Percentiles rank a stretch among this genome's conserved stretches.
These are phyloP conservation scores for Avahi laniger DNA, from an alignment of 2,797 vertebrate species.

Conservation along the genomic window DNA sequence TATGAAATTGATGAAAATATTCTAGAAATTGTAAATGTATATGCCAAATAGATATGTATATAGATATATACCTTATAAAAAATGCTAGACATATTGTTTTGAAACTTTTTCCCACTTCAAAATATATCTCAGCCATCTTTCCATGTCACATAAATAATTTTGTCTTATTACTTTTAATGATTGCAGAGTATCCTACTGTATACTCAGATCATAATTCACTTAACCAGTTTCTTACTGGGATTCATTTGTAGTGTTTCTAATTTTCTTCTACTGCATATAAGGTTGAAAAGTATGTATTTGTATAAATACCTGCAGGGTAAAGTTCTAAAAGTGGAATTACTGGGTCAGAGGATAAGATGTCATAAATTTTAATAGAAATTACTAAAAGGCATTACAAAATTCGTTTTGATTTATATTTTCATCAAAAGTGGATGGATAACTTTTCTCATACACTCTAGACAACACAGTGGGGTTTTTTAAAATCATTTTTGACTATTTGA, in stretches of 20 bases:
- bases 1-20: not conserved
- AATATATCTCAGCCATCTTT: not conserved
- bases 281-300: not conserved
- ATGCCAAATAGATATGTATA: not conserved
- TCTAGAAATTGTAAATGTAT: not conserved
- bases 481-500: not conserved
- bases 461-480: not conserved
- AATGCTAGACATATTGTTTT: not conserved
- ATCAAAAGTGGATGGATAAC: not conserved
- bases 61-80: not conserved
- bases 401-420: slow-evolving; percentile 1
- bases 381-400: not conserved
- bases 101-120: not conserved
- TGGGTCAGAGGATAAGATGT: not conserved
- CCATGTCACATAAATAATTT: not conserved
- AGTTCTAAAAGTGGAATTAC: slow-evolving; percentile 30
- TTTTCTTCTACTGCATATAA: not conserved
- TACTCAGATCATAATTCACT: not conserved
- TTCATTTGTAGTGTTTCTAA: not conserved
- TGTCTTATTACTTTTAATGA: not conserved
- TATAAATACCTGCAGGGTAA: not conserved
- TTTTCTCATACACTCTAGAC: not conserved
- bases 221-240: not conserved
- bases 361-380: slow-evolving; percentile 37
- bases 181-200: not conserved